Percentiles rank a stretch among this genome's conserved stretches.
phyloP scores from a whole-genome alignment of 2,888 invertebrate genomes.

The Xanthorhoe designata region DNA sequence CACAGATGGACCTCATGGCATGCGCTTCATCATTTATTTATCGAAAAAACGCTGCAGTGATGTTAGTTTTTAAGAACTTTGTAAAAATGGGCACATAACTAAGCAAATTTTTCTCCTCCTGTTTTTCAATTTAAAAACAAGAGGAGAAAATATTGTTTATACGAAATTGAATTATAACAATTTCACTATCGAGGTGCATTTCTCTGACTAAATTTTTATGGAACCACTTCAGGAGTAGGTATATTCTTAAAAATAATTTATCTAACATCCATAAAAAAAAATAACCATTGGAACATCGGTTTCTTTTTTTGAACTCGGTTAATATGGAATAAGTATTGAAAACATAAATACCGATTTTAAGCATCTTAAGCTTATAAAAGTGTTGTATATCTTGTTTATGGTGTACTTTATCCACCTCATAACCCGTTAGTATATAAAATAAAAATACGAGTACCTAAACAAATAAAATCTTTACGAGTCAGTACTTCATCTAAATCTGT shows the following conservation, averaged over 20 bases:
- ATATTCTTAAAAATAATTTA: no score
- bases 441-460: constrained; percentile 3
- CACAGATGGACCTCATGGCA: constrained; percentile 10
- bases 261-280: no score
- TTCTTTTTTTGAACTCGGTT: no score
- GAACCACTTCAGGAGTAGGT: no score
- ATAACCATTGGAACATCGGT: no score
- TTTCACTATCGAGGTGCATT: no score
- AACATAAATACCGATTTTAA: not conserved
- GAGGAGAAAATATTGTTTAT: no score
- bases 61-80: constrained; percentile 4
- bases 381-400: not conserved
- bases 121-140: no score
- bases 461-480: constrained; percentile 32
- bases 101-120: no score
- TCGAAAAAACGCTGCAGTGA: constrained; percentile 1
- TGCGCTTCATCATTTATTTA: constrained; percentile 11
- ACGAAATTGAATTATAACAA: no score
- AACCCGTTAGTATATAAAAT: constrained; percentile 13
- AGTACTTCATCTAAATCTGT: not conserved
- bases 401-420: constrained; percentile 7
- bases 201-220: no score
- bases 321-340: not conserved
- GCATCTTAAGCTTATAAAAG: not conserved
- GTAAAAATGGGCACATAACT: no score